Percentiles rank a stretch among this genome's conserved stretches.
These are phyloP conservation scores for Tinamus guttatus DNA, from an alignment of 2,113 vertebrate genomes.

Conservation along the genomic window DNA sequence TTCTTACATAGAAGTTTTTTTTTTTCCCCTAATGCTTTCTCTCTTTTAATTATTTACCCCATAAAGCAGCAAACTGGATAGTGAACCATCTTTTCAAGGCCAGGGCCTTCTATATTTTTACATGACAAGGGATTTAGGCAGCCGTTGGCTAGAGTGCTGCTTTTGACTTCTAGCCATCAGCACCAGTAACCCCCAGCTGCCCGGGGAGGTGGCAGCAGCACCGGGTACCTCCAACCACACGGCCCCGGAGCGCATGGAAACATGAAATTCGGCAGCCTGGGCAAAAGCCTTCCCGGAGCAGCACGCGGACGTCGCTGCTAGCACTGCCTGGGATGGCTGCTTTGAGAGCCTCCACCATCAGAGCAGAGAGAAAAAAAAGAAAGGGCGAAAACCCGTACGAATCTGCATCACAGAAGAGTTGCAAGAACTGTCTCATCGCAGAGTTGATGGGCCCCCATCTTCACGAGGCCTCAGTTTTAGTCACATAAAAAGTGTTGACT, in stretches of 20 bases:
- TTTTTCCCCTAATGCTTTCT: neutral
- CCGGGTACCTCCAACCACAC: neutral
- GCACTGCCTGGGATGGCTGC: neutral
- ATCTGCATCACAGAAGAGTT: neutral
- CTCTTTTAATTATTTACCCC: slow-evolving; percentile 66
- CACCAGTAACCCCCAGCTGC: neutral
- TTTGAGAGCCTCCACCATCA: neutral
- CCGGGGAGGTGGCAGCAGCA: neutral
- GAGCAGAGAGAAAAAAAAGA: neutral
- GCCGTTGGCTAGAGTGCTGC: neutral
- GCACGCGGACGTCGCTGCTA: neutral
- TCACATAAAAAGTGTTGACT: neutral
- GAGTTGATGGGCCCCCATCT: neutral
- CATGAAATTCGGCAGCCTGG: neutral
- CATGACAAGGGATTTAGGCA: neutral
- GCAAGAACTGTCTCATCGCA: neutral
- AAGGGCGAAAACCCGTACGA: neutral
- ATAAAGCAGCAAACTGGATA: neutral
- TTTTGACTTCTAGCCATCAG: neutral
- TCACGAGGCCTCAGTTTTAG: neutral
- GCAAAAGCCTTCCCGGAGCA: neutral
- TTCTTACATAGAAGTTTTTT: neutral
- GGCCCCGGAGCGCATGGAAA: neutral
- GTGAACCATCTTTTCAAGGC: neutral
- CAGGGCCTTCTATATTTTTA: neutral